Conservation (phyloP, 2,797 vertebrate genomes). For the Mus caroli region DNA sequence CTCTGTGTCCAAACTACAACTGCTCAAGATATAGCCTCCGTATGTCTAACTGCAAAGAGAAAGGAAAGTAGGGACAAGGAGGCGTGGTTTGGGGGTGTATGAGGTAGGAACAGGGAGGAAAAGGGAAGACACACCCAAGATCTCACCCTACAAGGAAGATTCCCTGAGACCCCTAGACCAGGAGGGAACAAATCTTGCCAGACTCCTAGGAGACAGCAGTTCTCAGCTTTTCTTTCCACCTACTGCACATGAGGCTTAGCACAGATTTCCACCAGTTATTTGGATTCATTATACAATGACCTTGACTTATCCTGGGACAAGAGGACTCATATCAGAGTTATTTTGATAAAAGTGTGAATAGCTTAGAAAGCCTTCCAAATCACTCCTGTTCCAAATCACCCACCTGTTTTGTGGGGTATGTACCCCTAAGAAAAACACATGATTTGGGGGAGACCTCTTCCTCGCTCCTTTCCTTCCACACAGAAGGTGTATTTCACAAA, state of each 20-base stretch:
- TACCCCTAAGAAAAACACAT: constrained; percentile 25
- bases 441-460: constrained; percentile 35
- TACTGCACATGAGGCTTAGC: background rate
- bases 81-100: background rate
- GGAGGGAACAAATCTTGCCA: background rate
- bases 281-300: background rate
- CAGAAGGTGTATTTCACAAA: constrained; percentile 36
- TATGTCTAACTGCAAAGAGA: constrained; percentile 74
- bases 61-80: constrained; percentile 16
- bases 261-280: constrained; percentile 39
- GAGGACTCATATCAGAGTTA: background rate
- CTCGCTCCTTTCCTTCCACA: constrained; percentile 48
- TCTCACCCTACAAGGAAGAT: background rate
- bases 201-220: background rate
- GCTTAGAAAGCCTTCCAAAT: constrained; percentile 59
- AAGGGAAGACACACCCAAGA: constrained; percentile 22
- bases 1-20: constrained; percentile 77
- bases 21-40: constrained; percentile 61
- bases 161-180: background rate
- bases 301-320: background rate
- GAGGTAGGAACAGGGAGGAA: constrained; percentile 35
- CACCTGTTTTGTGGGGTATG: background rate
- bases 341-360: constrained; percentile 29
- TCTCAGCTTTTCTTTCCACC: constrained; percentile 16
- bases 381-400: background rate